Evolutionary conservation across 2,113 vertebrate genomes (phyloP).

Genomic region (Catharus bicknelli): DNA sequence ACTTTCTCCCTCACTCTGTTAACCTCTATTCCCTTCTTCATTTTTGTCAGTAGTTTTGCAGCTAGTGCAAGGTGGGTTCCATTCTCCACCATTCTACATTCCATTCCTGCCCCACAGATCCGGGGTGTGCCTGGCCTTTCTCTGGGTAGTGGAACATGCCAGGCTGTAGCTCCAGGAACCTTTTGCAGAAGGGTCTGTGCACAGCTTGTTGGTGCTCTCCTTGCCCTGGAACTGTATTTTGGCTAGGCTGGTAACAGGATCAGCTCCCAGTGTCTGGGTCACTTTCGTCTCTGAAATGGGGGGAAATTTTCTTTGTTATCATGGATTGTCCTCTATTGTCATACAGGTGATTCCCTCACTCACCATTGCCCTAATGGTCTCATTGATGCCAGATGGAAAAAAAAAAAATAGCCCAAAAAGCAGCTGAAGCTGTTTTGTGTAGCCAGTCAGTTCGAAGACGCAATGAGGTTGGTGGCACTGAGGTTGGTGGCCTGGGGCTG

Average conservation of each 20-base stretch:
- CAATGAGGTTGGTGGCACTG: rapidly evolving
- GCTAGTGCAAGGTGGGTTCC: background rate
- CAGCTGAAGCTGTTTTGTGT: background rate
- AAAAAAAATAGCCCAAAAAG: background rate
- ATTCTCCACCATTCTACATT: rapidly evolving
- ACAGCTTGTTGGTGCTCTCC: background rate
- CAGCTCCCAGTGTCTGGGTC: background rate
- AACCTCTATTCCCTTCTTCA: background rate
- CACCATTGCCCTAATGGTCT: rapidly evolving
- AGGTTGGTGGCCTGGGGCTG: rapidly evolving
- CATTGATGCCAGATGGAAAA: background rate
- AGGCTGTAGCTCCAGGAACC: rapidly evolving
- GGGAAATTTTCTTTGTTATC: background rate
- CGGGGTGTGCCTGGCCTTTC: background rate
- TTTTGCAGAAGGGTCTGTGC: background rate
- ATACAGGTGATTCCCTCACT: background rate
- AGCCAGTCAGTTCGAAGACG: background rate
- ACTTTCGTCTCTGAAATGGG: background rate
- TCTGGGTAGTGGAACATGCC: background rate
- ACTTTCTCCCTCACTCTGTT: background rate
- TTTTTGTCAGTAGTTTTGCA: background rate
- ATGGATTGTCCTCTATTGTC: background rate
- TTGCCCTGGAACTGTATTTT: background rate
- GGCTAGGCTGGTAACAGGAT: rapidly evolving
- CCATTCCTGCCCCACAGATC: background rate